phyloP scores from a whole-genome alignment of 2,888 invertebrate genomes.

The Drosophila tripunctata region DNA sequence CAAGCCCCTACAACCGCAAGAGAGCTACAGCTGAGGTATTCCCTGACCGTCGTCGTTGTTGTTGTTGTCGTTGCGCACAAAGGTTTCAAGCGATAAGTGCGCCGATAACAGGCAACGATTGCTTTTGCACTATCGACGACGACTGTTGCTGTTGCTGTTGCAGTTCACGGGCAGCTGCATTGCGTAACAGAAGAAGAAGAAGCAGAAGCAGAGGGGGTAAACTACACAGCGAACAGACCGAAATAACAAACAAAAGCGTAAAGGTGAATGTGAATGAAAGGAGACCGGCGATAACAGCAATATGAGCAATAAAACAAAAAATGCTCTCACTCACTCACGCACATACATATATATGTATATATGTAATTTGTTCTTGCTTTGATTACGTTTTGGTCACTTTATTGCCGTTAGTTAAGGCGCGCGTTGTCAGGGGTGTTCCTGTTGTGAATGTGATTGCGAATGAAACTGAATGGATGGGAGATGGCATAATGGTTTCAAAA shows the following conservation, averaged over 20 bases:
- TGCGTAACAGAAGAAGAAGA: slow-evolving; percentile 43
- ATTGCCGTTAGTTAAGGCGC: slow-evolving; percentile 61
- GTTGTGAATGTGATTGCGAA: slow-evolving; percentile 37
- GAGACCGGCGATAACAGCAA: slow-evolving; percentile 45
- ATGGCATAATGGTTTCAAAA: slow-evolving; percentile 81
- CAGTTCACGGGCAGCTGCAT: slow-evolving; percentile 45
- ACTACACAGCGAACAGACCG: slow-evolving; percentile 12
- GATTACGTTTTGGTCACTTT: slow-evolving; percentile 34
- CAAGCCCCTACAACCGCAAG: background rate
- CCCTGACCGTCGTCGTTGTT: slow-evolving; percentile 50
- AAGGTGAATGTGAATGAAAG: slow-evolving; percentile 54
- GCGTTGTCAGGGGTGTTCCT: slow-evolving; percentile 58
- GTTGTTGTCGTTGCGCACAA: slow-evolving; percentile 40
- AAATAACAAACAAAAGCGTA: slow-evolving; percentile 44
- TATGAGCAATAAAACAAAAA: background rate
- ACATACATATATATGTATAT: slow-evolving; percentile 19
- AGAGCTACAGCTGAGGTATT: slow-evolving; percentile 50
- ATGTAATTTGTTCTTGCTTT: slow-evolving; percentile 37
- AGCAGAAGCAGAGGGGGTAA: slow-evolving; percentile 5
- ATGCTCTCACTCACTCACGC: slow-evolving; percentile 14
- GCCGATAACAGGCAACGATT: slow-evolving; percentile 44
- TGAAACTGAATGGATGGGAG: slow-evolving; percentile 69
- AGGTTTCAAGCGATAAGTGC: slow-evolving; percentile 34
- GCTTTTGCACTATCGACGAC: slow-evolving; percentile 28
- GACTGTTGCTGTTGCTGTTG: slow-evolving; percentile 19